Evolutionary conservation across 2,113 vertebrate genomes (phyloP).

Genomic region (Corythornis vintsioides): DNA sequence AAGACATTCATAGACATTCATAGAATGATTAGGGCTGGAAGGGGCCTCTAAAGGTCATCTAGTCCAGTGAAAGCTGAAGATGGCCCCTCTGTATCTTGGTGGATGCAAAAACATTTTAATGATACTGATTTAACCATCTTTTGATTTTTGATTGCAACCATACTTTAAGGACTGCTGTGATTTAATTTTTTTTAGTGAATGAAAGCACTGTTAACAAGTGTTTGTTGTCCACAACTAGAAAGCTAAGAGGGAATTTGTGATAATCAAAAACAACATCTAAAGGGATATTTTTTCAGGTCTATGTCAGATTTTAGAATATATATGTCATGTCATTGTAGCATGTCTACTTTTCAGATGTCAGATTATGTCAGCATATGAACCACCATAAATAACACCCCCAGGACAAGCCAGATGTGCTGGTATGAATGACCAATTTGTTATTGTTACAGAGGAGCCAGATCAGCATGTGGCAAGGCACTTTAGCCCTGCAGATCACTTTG

Average conservation of each 20-base stretch:
- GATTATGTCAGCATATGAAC: not conserved
- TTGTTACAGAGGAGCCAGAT: not conserved
- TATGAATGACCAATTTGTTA: not conserved
- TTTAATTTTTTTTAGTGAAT: not conserved
- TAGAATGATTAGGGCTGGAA: too few species aligned
- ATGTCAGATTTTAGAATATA: not conserved
- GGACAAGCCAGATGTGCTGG: conserved; percentile 13
- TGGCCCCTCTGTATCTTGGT: not conserved
- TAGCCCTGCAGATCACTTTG: not conserved
- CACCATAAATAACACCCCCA: not conserved
- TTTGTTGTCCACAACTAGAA: not conserved
- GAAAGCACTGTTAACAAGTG: not conserved
- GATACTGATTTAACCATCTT: not conserved
- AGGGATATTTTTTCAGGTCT: not conserved
- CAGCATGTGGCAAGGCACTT: not conserved
- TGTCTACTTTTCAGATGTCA: not conserved
- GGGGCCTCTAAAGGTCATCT: too few species aligned
- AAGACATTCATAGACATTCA: not conserved
- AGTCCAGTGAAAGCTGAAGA: not conserved
- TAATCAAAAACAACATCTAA: not conserved
- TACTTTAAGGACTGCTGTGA: not conserved
- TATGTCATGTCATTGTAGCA: not conserved
- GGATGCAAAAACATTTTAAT: not conserved
- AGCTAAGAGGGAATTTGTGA: not conserved
- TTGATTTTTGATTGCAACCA: not conserved